phyloP scores from a whole-genome alignment of 2,888 invertebrate genomes.

The Oxystoma pomonae region DNA sequence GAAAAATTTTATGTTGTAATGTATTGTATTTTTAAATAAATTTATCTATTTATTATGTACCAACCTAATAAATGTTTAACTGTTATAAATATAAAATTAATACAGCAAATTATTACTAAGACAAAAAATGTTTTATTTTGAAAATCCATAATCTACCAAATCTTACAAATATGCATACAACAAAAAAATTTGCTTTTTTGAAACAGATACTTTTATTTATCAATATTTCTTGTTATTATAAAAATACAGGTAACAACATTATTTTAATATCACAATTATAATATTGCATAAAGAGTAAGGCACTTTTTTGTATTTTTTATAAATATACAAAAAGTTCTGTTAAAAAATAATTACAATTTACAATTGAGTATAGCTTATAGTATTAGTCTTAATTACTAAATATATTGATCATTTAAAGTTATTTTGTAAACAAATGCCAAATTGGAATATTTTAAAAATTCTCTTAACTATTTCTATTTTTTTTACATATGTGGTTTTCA shows the following conservation, averaged over 20 bases:
- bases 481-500: too few relatives aligned
- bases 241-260: too few relatives aligned
- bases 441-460: too few relatives aligned
- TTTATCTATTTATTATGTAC: neutral
- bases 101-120: neutral
- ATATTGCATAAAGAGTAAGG: neutral
- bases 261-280: constrained; percentile 1
- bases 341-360: neutral
- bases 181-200: neutral
- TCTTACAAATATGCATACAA: too few relatives aligned
- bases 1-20: neutral
- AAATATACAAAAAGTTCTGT: neutral
- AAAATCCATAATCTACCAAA: neutral
- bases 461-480: too few relatives aligned
- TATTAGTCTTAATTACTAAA: too few relatives aligned
- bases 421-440: too few relatives aligned
- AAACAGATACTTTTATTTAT: neutral
- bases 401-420: too few relatives aligned
- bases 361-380: too few relatives aligned
- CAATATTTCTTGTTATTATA: too few relatives aligned
- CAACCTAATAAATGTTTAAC: neutral
- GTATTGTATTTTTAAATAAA: neutral
- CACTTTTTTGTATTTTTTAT: constrained; percentile 1
- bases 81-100: neutral
- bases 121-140: neutral